Evolutionary conservation across 2,113 vertebrate genomes (phyloP).

Genomic region (Xiphophorus couchianus): DNA sequence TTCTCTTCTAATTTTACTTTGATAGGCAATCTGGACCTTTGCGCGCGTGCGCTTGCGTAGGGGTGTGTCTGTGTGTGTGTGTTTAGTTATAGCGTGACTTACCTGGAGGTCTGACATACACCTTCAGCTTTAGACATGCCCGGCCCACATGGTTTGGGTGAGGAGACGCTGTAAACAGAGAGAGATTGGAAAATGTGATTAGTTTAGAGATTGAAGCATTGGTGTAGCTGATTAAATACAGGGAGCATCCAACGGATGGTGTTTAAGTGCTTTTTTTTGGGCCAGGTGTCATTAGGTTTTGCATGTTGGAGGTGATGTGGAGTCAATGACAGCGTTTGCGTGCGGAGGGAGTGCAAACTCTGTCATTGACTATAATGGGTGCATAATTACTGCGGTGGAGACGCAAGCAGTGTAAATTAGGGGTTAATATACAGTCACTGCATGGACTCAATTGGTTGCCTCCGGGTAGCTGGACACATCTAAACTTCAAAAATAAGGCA

Average conservation of each 20-base stretch:
- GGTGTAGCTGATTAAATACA: neutral
- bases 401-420: too few relatives aligned
- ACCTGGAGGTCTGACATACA: slow-evolving; percentile 90
- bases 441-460: neutral
- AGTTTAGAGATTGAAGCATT: neutral
- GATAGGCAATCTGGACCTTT: slow-evolving; percentile 72
- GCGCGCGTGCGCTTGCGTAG: slow-evolving; percentile 1
- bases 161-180: slow-evolving; percentile 83
- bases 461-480: too few relatives aligned
- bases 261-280: slow-evolving; percentile 3
- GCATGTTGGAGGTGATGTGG: too few relatives aligned
- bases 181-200: slow-evolving; percentile 38
- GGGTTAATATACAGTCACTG: slow-evolving; percentile 3
- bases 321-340: too few relatives aligned
- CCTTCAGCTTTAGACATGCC: slow-evolving; percentile 92
- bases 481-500: too few relatives aligned
- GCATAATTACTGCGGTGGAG: too few relatives aligned
- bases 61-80: slow-evolving; percentile 28
- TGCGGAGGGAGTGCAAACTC: too few relatives aligned
- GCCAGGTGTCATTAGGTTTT: neutral
- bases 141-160: slow-evolving; percentile 88
- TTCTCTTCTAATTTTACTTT: slow-evolving; percentile 67
- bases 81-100: slow-evolving; percentile 68
- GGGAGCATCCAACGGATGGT: slow-evolving; percentile 27
- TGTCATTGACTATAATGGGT: too few relatives aligned